phyloP scores from a whole-genome alignment of 2,888 invertebrate species.

The Chesias legatella region DNA sequence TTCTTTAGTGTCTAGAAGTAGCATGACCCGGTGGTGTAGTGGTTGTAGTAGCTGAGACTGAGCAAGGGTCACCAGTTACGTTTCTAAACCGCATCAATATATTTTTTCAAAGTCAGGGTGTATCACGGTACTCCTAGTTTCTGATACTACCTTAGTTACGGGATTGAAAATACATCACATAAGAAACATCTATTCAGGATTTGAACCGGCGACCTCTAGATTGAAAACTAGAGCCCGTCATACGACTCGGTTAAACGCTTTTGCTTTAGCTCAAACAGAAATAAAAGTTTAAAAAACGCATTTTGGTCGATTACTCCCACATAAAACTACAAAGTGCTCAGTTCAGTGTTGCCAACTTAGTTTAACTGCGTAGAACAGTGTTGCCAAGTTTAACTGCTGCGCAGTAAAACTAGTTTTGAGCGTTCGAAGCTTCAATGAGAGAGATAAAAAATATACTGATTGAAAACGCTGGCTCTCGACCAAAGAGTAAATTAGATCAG shows the following conservation, averaged over 20 bases:
- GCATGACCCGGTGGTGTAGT: too few species aligned
- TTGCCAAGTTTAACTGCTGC: constrained; percentile 33
- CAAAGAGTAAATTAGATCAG: constrained; percentile 15
- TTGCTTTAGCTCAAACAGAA: constrained; percentile 1
- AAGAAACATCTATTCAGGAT: not conserved
- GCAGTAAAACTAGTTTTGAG: constrained; percentile 38
- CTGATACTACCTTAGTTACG: too few species aligned
- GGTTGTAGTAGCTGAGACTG: too few species aligned
- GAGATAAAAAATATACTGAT: constrained; percentile 26
- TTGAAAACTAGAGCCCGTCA: not conserved
- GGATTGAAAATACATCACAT: too few species aligned
- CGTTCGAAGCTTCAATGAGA: constrained; percentile 17
- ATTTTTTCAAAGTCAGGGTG: too few species aligned
- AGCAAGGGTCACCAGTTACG: too few species aligned
- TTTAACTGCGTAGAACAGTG: constrained; percentile 30
- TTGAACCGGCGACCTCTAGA: not conserved
- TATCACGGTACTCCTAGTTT: too few species aligned
- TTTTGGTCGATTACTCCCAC: constrained; percentile 27
- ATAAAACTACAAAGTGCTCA: constrained; percentile 35
- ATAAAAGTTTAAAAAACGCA: constrained; percentile 5
- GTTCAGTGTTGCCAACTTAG: constrained; percentile 36
- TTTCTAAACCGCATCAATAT: too few species aligned
- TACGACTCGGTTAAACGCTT: too few species aligned
- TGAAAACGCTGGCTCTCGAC: constrained; percentile 24
- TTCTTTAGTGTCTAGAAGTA: too few species aligned